Base-by-base conservation (phyloP, 1,140 invertebrate genomes). In the Ceratina japonica region DNA sequence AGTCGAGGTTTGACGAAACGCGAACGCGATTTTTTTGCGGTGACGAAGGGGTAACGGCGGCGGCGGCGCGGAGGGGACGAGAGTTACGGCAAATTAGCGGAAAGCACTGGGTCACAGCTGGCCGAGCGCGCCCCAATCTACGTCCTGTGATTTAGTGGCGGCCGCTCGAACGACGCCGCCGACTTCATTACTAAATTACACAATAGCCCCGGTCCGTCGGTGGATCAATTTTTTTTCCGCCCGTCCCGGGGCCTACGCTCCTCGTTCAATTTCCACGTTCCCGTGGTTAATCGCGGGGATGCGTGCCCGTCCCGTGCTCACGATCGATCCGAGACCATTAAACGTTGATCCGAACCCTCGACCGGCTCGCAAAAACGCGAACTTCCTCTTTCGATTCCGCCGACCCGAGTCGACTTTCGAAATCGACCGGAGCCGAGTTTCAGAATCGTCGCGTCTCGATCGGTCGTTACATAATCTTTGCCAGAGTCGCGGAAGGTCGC, bases 101-200 rank as follows among this genome's bases (percentile, higher is more conserved):
- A 88, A 88, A 90, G 85, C 84, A 85, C 84, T 85, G 75, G 89
- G 87, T 90, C 86, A 85, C 88, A 91, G 88, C 87, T 89, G 88
- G 88, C 86, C 80, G 78, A 88, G 88, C 88, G 89, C 89, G 84
- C 84, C 88, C 89, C 88, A 88, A 90, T 90, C 87, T 86, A 88
- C 85, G 87, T 87, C 89, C 86, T 78, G 89, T 90, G 90, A 91
- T 91, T 90, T 90, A 91, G 79, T 84, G 68, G 79, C 82, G 83
- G 61, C 72, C 75, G 86, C 87, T 80, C 69, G 81, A 83, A 87
- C 87, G 84, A 86, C 84, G 85, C 83, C 83, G 86, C 87, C 81
- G 86, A 80, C 86, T 89, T 91, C 90, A 91, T 91, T 91, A 91
- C 87, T 87, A 90, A 90, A 90, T 89, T 90, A 89, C 88, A 88